Percentiles rank a stretch among this genome's conserved stretches.
Conservation (phyloP, 2,797 vertebrate species). For the Mormyrops attenuatus region DNA sequence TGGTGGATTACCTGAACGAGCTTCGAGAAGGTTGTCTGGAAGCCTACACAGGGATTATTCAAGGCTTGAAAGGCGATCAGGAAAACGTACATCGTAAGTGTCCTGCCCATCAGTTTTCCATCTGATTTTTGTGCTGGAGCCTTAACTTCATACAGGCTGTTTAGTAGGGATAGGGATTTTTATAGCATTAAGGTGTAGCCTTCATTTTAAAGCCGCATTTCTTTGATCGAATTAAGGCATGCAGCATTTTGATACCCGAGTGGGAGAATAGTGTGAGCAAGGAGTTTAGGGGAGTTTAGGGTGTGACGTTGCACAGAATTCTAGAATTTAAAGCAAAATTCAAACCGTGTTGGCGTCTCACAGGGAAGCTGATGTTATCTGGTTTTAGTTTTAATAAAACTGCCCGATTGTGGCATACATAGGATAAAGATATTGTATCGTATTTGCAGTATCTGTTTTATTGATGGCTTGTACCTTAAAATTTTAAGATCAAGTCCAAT, state of each 20-base stretch:
- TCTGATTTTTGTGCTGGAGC: not conserved
- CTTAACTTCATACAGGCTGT: not conserved
- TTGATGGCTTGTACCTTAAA: not conserved
- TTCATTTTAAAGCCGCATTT: not conserved
- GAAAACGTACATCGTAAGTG: constrained; percentile 97
- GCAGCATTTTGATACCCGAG: not conserved
- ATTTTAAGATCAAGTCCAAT: not conserved
- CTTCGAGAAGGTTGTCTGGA: constrained; percentile 92
- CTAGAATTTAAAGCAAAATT: not conserved
- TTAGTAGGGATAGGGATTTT: not conserved
- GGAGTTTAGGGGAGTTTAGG: not conserved
- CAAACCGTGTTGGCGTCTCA: not conserved
- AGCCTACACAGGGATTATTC: constrained; percentile 94
- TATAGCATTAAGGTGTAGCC: not conserved
- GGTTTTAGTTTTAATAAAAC: not conserved
- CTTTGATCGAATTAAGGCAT: not conserved
- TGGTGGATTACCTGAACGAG: constrained; percentile 98
- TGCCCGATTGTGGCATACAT: not conserved
- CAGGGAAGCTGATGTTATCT: not conserved
- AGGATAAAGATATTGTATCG: not conserved
- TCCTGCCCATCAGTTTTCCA: not conserved
- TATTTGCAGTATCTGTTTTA: not conserved
- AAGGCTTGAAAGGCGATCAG: constrained; percentile 95
- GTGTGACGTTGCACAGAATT: not conserved
- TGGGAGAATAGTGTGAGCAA: not conserved